Conservation (phyloP, 2,888 invertebrate genomes). For the Ariolimax columbianus region DNA sequence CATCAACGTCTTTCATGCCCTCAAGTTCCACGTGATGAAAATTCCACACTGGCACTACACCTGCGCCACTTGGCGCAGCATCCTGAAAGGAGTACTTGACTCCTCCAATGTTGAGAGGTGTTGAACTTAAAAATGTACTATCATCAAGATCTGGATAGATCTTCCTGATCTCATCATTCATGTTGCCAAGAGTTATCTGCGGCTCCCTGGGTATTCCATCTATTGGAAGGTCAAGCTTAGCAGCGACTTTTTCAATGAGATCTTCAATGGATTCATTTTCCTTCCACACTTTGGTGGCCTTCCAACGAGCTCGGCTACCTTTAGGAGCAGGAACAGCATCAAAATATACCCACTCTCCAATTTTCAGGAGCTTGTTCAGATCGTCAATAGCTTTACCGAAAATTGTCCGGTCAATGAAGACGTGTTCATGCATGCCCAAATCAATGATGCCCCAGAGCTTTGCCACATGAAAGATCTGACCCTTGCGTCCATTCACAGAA, state of each 20-base stretch:
- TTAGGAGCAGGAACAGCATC: constrained; percentile 79
- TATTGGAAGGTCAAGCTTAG: constrained; percentile 65
- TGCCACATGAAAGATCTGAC: constrained; percentile 78
- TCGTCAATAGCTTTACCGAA: constrained; percentile 77
- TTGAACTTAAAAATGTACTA: constrained; percentile 61
- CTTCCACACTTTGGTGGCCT: constrained; percentile 78
- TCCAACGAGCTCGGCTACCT: constrained; percentile 78
- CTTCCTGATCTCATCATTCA: constrained; percentile 75
- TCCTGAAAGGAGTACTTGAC: constrained; percentile 73
- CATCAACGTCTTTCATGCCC: constrained; percentile 71
- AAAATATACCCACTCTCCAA: constrained; percentile 78
- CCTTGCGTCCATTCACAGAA: constrained; percentile 74
- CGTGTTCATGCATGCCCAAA: constrained; percentile 79
- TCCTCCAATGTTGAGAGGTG: constrained; percentile 69
- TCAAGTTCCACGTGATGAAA: constrained; percentile 72
- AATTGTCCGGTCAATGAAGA: constrained; percentile 79
- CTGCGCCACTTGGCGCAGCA: constrained; percentile 77
- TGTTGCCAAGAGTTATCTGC: constrained; percentile 70
- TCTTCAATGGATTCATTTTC: constrained; percentile 76
- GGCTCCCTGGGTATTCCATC: constrained; percentile 61
- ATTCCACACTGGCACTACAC: constrained; percentile 78
- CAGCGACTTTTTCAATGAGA: constrained; percentile 70
- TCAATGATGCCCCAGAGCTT: constrained; percentile 79
- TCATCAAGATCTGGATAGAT: constrained; percentile 74
- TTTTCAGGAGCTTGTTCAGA: constrained; percentile 75